Evolutionary conservation across 2,113 vertebrate genomes (phyloP).

Genomic region (Connochaetes taurinus): DNA sequence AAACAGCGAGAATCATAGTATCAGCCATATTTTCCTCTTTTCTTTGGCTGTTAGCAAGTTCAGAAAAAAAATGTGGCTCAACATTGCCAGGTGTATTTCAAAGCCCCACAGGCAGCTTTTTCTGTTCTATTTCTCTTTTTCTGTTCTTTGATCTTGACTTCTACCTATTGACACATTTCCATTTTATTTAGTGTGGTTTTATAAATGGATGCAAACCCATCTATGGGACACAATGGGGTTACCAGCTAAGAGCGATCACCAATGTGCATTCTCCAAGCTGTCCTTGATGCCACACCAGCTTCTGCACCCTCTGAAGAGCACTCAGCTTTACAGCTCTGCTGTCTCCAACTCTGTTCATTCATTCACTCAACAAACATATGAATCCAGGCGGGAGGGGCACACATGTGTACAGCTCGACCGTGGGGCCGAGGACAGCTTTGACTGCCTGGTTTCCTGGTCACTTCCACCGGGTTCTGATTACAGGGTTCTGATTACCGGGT

Average conservation of each 20-base stretch:
- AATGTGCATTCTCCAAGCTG: fast-evolving
- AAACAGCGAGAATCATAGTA: neutral
- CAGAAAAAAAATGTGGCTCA: neutral
- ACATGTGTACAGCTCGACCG: fast-evolving
- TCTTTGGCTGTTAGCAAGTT: neutral
- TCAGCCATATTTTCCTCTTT: neutral
- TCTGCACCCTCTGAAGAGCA: fast-evolving
- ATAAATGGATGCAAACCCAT: neutral
- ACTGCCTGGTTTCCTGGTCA: fast-evolving
- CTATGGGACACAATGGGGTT: fast-evolving
- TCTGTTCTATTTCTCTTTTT: neutral
- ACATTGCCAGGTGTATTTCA: neutral
- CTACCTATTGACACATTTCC: neutral
- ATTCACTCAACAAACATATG: fast-evolving
- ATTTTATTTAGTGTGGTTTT: neutral
- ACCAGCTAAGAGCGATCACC: fast-evolving
- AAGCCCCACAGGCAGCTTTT: neutral
- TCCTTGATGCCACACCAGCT: fast-evolving
- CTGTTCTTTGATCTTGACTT: neutral
- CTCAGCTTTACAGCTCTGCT: fast-evolving
- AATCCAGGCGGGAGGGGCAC: neutral
- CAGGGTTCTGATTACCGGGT: neutral
- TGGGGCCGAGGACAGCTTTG: fast-evolving
- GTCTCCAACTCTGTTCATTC: neutral
- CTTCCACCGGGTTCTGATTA: neutral